Conservation (phyloP, 2,113 vertebrate genomes). For the Oreochromis spilurus region DNA sequence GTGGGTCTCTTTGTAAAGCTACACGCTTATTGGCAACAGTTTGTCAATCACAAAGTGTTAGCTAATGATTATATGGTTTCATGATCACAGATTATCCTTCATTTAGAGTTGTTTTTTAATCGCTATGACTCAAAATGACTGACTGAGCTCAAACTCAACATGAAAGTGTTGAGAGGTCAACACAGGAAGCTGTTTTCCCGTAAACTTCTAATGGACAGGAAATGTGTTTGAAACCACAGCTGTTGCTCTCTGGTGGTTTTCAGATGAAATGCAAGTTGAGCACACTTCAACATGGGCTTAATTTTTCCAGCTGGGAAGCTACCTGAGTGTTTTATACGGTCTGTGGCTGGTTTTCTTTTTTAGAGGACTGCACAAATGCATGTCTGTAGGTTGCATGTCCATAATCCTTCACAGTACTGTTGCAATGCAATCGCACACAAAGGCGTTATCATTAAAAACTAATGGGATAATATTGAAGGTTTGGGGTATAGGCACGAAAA, state of each 20-base stretch:
- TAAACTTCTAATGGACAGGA: neutral
- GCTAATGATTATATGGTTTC: neutral
- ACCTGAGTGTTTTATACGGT: neutral
- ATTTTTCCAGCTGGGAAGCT: neutral
- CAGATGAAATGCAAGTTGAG: neutral
- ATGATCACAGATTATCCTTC: neutral
- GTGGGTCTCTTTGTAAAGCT: neutral
- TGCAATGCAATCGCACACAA: neutral
- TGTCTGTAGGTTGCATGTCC: neutral
- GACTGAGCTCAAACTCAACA: neutral
- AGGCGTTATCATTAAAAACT: neutral
- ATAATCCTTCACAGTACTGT: neutral
- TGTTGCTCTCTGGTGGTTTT: neutral
- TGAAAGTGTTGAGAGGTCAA: neutral
- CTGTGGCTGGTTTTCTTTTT: neutral
- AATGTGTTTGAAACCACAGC: neutral
- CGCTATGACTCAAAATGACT: neutral
- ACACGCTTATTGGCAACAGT: neutral
- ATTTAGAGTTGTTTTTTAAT: neutral
- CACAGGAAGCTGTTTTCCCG: neutral
- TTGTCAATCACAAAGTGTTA: neutral
- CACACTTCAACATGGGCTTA: neutral
- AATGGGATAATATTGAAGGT: rapidly evolving
- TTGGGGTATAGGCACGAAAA: neutral
- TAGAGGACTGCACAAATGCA: neutral